Evolutionary conservation across 2,113 vertebrate genomes (phyloP).

Genomic region (Pelecanus crispus): DNA sequence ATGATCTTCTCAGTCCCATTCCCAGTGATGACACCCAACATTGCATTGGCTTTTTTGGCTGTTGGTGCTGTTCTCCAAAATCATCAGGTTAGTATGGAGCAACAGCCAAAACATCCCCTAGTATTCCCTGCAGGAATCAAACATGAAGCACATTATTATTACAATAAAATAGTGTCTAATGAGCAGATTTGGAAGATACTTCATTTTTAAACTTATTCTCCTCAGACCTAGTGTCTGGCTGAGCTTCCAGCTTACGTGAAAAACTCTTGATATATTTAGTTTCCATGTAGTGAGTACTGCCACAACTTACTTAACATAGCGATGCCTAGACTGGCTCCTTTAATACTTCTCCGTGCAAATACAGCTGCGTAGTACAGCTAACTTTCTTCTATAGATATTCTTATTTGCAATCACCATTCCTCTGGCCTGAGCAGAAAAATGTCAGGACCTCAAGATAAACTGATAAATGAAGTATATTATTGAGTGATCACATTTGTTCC

Average conservation of each 20-base stretch:
- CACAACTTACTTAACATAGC: neutral
- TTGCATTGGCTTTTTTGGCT: neutral
- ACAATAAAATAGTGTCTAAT: neutral
- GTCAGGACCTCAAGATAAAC: neutral
- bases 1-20: neutral
- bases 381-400: neutral
- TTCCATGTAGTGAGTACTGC: neutral
- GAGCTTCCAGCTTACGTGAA: neutral
- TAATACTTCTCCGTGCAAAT: neutral
- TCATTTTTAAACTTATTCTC: neutral
- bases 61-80: neutral
- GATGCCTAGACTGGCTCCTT: neutral
- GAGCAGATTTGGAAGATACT: neutral
- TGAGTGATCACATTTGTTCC: neutral
- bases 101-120: neutral
- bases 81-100: neutral
- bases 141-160: neutral
- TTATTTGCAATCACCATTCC: neutral
- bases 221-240: neutral
- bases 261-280: neutral
- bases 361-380: neutral
- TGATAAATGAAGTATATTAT: neutral
- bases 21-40: neutral
- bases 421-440: neutral
- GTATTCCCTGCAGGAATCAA: neutral